Evolutionary conservation across 64 coral and sea anemone species (phyloP).

Genomic region (Dendrophyllia cribrosa): DNA sequence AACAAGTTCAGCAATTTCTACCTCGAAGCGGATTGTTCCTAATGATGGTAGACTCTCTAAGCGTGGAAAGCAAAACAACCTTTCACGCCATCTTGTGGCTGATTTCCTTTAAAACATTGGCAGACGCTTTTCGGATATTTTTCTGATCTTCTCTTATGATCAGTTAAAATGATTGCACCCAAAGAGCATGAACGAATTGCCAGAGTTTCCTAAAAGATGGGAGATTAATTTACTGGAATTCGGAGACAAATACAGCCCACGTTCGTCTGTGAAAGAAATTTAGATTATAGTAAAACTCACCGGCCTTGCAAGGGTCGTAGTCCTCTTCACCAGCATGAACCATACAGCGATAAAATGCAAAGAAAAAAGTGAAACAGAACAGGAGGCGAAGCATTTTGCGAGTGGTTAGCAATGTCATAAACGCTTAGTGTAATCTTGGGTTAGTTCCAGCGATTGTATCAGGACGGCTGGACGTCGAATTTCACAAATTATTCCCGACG

Average conservation of each 20-base stretch:
- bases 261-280: background rate
- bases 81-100: background rate
- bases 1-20: background rate
- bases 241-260: too few species aligned
- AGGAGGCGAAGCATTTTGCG: background rate
- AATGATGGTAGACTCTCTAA: background rate
- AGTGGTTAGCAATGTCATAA: background rate
- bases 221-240: background rate
- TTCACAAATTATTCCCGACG: background rate
- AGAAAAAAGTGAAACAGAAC: conserved; percentile 4
- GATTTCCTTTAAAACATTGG: background rate
- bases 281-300: conserved; percentile 21
- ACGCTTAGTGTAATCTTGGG: background rate
- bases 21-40: background rate
- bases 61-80: background rate
- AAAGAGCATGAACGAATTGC: background rate
- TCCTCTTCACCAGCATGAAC: conserved; percentile 71
- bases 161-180: background rate
- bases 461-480: background rate
- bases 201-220: background rate
- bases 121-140: too few species aligned
- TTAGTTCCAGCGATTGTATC: background rate
- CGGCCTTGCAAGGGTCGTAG: conserved; percentile 94
- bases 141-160: background rate
- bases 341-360: background rate